A percentile compares a stretch with the other conserved stretches of the same genome.
These are phyloP conservation scores for Glossophaga mutica DNA, from an alignment of 2,797 vertebrate species.

Conservation along the genomic window DNA sequence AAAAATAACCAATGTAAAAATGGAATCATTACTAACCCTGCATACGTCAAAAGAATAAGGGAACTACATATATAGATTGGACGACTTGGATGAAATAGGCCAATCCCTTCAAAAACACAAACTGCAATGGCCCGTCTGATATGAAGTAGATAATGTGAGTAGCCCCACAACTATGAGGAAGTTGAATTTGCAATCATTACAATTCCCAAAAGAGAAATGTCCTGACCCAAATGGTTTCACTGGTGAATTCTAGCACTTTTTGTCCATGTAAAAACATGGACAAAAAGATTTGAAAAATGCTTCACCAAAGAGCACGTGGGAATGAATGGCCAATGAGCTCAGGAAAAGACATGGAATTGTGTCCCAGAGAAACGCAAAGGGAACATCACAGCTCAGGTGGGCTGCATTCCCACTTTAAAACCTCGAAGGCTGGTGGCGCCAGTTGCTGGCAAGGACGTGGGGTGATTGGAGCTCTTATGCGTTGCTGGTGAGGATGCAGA, in stretches of 20 bases:
- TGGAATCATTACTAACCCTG: background rate
- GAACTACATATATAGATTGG: background rate
- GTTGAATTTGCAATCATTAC: background rate
- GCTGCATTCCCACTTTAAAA: background rate
- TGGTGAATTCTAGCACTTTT: background rate
- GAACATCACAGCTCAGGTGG: background rate
- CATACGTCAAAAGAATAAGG: too few relatives aligned
- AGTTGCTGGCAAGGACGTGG: too few relatives aligned
- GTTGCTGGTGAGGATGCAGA: background rate
- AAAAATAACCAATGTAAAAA: background rate
- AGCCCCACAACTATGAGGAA: background rate
- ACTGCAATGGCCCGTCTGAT: background rate
- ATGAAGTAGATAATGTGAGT: background rate
- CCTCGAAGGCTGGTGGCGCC: background rate
- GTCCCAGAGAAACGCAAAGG: background rate
- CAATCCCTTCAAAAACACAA: background rate
- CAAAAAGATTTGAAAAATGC: background rate
- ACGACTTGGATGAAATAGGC: background rate
- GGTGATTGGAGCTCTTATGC: background rate
- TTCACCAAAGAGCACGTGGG: background rate
- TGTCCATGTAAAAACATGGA: background rate
- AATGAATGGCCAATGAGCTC: background rate
- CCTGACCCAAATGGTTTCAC: background rate
- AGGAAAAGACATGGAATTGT: background rate
- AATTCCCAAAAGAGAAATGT: background rate